Conservation (phyloP, 2,113 vertebrate species). For the Prionailurus bengalensis region DNA sequence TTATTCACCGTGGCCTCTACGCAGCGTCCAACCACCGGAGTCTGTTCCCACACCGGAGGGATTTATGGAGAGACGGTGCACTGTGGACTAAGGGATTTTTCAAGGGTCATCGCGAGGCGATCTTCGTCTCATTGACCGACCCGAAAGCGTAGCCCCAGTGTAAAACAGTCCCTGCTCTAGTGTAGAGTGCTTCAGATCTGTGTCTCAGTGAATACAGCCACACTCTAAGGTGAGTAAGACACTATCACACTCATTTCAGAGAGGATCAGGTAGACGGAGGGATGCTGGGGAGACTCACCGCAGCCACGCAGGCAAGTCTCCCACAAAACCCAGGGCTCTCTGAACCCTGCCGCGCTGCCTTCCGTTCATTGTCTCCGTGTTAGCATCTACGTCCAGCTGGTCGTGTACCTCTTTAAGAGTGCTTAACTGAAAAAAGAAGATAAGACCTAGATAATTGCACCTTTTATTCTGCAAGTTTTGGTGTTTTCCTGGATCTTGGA, state of each 20-base stretch:
- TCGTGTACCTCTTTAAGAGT: background rate
- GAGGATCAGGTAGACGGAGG: background rate
- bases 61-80: background rate
- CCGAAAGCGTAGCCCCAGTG: too few species aligned
- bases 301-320: background rate
- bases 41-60: background rate
- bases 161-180: background rate
- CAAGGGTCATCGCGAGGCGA: background rate
- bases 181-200: too few species aligned
- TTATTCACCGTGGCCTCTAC: background rate
- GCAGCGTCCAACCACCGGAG: background rate
- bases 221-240: background rate
- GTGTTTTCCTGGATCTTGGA: background rate
- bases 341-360: fast-evolving
- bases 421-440: background rate
- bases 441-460: background rate
- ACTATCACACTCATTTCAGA: fast-evolving
- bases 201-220: background rate
- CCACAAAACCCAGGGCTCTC: background rate
- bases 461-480: background rate
- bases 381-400: fast-evolving
- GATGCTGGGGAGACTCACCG: background rate
- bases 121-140: background rate
- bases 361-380: fast-evolving
- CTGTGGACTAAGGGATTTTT: background rate